phyloP scores from a whole-genome alignment of 2,797 vertebrate species.

The Spinus pinus region DNA sequence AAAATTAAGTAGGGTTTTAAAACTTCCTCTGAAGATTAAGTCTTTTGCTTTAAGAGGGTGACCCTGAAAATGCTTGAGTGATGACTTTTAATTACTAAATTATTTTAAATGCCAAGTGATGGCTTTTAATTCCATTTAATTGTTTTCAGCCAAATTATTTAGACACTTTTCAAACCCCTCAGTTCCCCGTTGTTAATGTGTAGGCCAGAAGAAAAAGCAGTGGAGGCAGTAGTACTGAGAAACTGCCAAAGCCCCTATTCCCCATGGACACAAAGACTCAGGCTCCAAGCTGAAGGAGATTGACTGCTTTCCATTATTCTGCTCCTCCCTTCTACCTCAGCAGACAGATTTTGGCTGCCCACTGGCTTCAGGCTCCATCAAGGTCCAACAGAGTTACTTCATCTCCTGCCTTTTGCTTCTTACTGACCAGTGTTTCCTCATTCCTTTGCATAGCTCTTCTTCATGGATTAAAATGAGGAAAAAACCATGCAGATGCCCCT shows the following conservation, averaged over 20 bases:
- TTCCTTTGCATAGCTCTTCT: neutral
- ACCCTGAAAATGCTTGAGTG: neutral
- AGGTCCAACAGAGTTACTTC: neutral
- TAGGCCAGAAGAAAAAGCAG: neutral
- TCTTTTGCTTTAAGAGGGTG: neutral
- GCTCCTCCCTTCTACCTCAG: neutral
- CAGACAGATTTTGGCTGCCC: neutral
- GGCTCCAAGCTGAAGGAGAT: neutral
- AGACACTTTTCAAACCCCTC: neutral
- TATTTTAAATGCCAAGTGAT: neutral
- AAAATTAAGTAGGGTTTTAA: neutral
- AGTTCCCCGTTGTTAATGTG: neutral
- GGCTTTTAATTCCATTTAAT: neutral
- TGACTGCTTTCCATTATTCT: neutral
- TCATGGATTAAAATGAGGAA: neutral
- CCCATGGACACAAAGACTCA: neutral
- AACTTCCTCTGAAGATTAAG: neutral
- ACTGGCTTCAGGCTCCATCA: neutral
- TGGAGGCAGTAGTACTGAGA: neutral
- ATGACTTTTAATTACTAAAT: neutral
- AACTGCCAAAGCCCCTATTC: neutral
- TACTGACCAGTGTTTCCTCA: neutral
- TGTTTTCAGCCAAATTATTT: neutral
- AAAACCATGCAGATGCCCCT: accelerated
- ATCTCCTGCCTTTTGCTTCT: neutral